A percentile compares a stretch with the other conserved stretches of the same genome.
Evolutionary conservation across 2,113 vertebrate genomes (phyloP).

Genomic region (Clinocottus analis): DNA sequence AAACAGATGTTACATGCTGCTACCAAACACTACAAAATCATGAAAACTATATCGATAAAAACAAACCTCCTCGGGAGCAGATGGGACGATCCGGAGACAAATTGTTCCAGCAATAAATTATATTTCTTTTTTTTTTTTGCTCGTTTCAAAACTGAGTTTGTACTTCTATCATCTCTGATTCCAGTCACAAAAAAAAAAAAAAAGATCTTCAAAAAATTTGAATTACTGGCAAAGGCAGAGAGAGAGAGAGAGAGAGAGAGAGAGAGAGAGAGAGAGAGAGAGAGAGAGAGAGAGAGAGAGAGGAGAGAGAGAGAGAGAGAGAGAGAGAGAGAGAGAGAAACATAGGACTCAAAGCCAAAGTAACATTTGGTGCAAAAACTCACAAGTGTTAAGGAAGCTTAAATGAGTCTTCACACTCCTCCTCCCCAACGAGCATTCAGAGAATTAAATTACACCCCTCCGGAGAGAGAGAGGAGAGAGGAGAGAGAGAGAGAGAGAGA

Average conservation of each 20-base stretch:
- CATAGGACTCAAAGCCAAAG: slow-evolving; percentile 61
- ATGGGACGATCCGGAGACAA: slow-evolving; percentile 29
- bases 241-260: slow-evolving; percentile 28
- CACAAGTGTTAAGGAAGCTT: slow-evolving; percentile 69
- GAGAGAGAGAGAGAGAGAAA: slow-evolving; percentile 22
- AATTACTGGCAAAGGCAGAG: slow-evolving; percentile 59
- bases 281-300: slow-evolving; percentile 17
- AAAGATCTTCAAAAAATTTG: slow-evolving; percentile 63
- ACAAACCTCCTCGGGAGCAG: slow-evolving; percentile 4
- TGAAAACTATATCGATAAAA: background rate
- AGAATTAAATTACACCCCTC: slow-evolving; percentile 79
- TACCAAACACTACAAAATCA: slow-evolving; percentile 15
- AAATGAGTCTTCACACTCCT: slow-evolving; percentile 76
- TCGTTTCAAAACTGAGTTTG: slow-evolving; percentile 31
- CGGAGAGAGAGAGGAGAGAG: slow-evolving; percentile 44
- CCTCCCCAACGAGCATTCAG: slow-evolving; percentile 70
- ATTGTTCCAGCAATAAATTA: slow-evolving; percentile 27
- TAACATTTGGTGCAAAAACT: slow-evolving; percentile 74
- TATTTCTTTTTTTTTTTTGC: slow-evolving; percentile 17
- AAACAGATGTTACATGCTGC: slow-evolving; percentile 6
- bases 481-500: background rate
- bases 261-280: slow-evolving; percentile 27
- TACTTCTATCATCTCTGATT: slow-evolving; percentile 43
- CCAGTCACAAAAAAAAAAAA: no score
- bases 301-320: slow-evolving; percentile 24